phyloP scores from a whole-genome alignment of 2,113 vertebrate species.

The Tachycineta bicolor region DNA sequence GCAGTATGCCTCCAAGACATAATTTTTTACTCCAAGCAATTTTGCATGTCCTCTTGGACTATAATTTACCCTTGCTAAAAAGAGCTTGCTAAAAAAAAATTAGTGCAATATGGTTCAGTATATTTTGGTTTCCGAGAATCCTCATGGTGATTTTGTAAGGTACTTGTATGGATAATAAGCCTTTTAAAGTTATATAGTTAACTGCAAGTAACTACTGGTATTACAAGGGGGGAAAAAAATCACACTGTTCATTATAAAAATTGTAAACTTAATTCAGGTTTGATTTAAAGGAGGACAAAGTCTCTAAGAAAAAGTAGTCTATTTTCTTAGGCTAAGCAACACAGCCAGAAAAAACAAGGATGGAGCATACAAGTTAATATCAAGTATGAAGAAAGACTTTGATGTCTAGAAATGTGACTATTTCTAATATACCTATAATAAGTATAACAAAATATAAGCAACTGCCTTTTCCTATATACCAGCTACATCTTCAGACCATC shows the following conservation, averaged over 20 bases:
- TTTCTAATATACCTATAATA: not conserved
- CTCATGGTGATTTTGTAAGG: not conserved
- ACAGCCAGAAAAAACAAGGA: not conserved
- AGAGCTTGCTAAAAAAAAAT: not conserved
- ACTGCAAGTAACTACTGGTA: not conserved
- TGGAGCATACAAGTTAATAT: not conserved
- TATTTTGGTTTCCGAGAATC: not conserved
- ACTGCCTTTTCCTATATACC: not conserved
- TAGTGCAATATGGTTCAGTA: not conserved
- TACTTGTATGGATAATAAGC: not conserved
- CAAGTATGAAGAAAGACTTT: not conserved
- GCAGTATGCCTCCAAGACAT: not conserved
- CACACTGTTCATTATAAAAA: not conserved
- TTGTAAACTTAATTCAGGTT: not conserved
- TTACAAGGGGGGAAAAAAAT: not conserved
- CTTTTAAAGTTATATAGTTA: not conserved
- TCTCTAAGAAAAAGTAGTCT: not conserved
- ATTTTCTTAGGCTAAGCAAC: not conserved
- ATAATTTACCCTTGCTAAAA: not conserved
- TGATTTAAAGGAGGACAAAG: not conserved
- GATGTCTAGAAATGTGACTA: not conserved
- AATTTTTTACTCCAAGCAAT: conserved; percentile 4
- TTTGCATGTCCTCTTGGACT: conserved; percentile 7
- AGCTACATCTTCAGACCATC: not conserved
- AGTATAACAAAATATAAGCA: not conserved